Evolutionary conservation across 2,888 invertebrate species (phyloP), one percentile per base, ranked within the genome.

Genomic region (Andrena haemorrhoa): DNA sequence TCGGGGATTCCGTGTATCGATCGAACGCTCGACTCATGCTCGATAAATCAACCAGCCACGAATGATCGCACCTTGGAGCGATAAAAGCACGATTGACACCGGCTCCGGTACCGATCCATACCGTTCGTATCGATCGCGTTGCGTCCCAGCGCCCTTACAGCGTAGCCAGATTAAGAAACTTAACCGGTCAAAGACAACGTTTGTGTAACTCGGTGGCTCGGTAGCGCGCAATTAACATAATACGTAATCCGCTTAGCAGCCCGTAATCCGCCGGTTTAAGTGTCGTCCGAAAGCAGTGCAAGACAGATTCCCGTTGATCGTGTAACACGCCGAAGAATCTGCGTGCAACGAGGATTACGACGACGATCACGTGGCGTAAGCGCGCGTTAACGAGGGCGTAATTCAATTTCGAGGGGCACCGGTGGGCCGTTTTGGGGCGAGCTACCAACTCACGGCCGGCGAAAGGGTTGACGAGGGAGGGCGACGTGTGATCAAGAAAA

Each of bases 161-260:
- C 33, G 8, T 5, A 4, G 26, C 10, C n/a, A 49, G 63, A 77
- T 79, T 65, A 78, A 78, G 60, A 65, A 79, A 61, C 29, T 49
- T 53, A 60, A 49, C 23, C 29, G 61, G 29, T 66, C 58, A 33
- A 63, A 63, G 66, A 71, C 41, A 71, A 71, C 8, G 51, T 79
- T 79, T 65, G 33, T 51, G 12, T 41, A 49, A 51, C n/a, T 60
- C 47, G 70, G 16, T n/a, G 29, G 26, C 31, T 56, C 35, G 56
- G 56, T 41, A 33, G 49, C 49, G 31, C 33, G 47, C 33, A 66
- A 79, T 79, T 79, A 71, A 78, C 71, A 80, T 79, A 79, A 71
- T 72, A 53, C 60, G 53, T 63, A 61, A 80, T 79, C 79, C 71
- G 61, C 66, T 80, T 71, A 72, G 29, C 66, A 26, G 33, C 8